Percentiles rank a stretch among this genome's conserved stretches.
These are phyloP conservation scores for Cephus cinctus DNA, from an alignment of 1,140 invertebrate species.

Conservation along the genomic window DNA sequence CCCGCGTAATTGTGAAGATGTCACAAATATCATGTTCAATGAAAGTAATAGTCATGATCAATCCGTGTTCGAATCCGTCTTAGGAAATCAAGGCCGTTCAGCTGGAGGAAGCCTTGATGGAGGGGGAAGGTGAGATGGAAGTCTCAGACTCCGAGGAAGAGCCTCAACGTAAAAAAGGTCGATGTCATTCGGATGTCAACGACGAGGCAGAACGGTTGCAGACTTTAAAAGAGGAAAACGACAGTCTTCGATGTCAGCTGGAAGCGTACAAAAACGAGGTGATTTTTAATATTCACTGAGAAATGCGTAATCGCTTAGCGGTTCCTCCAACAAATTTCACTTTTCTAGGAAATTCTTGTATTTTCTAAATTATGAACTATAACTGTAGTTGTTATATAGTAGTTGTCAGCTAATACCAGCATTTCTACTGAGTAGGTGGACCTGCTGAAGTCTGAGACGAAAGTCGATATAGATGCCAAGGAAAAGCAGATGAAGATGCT, in stretches of 20 bases:
- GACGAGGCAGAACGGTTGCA: constrained; percentile 46
- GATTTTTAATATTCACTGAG: too few species aligned
- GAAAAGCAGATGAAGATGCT: constrained; percentile 72
- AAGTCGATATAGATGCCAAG: constrained; percentile 66
- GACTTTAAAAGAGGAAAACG: constrained; percentile 77
- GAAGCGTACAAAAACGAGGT: constrained; percentile 94
- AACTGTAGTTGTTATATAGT: too few species aligned
- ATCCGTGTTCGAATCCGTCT: too few species aligned
- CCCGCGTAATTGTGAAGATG: too few species aligned
- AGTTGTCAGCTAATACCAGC: too few species aligned
- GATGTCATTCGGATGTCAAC: constrained; percentile 37
- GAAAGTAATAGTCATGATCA: too few species aligned
- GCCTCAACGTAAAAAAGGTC: constrained; percentile 54
- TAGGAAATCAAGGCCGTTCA: constrained; percentile 81
- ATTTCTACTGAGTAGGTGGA: too few species aligned
- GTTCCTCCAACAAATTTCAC: not conserved
- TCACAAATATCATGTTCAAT: too few species aligned
- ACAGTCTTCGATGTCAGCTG: constrained; percentile 86
- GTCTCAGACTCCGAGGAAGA: constrained; percentile 74
- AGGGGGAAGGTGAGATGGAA: constrained; percentile 80
- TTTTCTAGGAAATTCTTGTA: too few species aligned
- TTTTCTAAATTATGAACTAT: too few species aligned
- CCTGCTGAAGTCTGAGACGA: constrained; percentile 67
- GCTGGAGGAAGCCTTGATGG: constrained; percentile 69
- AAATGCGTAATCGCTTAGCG: not conserved